phyloP scores from a whole-genome alignment of 2,113 vertebrate genomes.

The Ornithorhynchus anatinus region DNA sequence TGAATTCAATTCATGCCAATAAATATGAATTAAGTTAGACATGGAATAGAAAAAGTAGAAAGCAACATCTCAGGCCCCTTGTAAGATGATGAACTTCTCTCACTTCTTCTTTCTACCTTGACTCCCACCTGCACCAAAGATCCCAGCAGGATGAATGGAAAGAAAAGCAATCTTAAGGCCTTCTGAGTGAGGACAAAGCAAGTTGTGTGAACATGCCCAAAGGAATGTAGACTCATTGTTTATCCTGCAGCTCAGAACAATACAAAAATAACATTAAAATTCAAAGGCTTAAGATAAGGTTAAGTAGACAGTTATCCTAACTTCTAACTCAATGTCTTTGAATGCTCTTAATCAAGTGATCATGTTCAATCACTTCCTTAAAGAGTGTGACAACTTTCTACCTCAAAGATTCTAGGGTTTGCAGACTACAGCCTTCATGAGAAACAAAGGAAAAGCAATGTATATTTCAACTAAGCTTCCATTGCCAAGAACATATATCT shows the following conservation, averaged over 20 bases:
- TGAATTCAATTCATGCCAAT: too few relatives aligned
- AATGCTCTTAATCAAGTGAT: slow-evolving; percentile 10
- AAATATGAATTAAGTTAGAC: slow-evolving; percentile 20
- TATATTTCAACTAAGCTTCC: background rate
- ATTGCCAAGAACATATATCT: too few relatives aligned
- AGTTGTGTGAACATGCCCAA: background rate
- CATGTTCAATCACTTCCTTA: background rate
- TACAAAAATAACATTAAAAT: background rate
- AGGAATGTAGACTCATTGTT: slow-evolving; percentile 5
- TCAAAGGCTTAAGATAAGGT: background rate
- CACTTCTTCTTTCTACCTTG: background rate
- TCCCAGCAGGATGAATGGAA: background rate
- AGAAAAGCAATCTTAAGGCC: background rate
- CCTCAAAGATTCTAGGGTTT: background rate
- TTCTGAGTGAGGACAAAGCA: too few relatives aligned
- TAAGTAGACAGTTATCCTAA: background rate
- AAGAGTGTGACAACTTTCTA: background rate
- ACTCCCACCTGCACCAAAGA: background rate
- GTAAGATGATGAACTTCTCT: background rate
- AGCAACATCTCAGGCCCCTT: background rate
- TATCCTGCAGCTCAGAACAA: background rate
- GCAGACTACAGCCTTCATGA: too few relatives aligned
- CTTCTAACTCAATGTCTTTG: background rate
- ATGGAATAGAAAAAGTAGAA: slow-evolving; percentile 1
- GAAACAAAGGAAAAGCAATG: background rate